phyloP scores from a whole-genome alignment of 2,797 vertebrate species.

The Cygnus olor region DNA sequence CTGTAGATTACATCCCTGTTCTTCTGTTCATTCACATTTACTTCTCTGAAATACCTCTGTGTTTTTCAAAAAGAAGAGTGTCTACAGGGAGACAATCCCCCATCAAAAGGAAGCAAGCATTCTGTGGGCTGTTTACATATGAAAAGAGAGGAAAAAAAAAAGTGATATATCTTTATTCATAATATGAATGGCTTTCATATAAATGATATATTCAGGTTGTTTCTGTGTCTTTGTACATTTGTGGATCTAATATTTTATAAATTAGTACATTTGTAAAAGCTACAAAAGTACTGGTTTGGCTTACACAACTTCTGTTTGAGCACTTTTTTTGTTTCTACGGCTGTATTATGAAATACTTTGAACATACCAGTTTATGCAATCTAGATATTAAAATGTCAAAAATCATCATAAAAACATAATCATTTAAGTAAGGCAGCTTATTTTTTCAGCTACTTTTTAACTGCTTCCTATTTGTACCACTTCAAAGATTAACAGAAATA shows the following conservation, averaged over 20 bases:
- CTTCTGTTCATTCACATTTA: not conserved
- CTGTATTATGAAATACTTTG: not conserved
- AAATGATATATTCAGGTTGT: not conserved
- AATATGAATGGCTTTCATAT: not conserved
- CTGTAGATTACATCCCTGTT: not conserved
- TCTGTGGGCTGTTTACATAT: not conserved
- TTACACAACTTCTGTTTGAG: not conserved
- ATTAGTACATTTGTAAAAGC: not conserved
- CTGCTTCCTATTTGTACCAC: not conserved
- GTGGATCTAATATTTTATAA: not conserved
- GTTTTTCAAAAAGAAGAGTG: not conserved
- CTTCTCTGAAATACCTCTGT: not conserved
- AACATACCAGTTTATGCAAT: not conserved
- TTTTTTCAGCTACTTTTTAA: not conserved
- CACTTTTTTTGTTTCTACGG: not conserved
- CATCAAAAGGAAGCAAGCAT: not conserved
- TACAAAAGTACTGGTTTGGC: not conserved
- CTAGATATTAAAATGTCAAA: not conserved
- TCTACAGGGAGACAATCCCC: not conserved
- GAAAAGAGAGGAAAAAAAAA: not conserved
- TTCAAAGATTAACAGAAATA: not conserved
- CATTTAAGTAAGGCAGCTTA: not conserved
- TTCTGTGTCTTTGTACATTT: not conserved
- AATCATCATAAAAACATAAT: not conserved
- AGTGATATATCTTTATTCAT: not conserved